A percentile compares a stretch with the other conserved stretches of the same genome.
These are phyloP conservation scores for Pogonocherus hispidulus DNA, from an alignment of 2,888 invertebrate genomes.

Conservation along the genomic window DNA sequence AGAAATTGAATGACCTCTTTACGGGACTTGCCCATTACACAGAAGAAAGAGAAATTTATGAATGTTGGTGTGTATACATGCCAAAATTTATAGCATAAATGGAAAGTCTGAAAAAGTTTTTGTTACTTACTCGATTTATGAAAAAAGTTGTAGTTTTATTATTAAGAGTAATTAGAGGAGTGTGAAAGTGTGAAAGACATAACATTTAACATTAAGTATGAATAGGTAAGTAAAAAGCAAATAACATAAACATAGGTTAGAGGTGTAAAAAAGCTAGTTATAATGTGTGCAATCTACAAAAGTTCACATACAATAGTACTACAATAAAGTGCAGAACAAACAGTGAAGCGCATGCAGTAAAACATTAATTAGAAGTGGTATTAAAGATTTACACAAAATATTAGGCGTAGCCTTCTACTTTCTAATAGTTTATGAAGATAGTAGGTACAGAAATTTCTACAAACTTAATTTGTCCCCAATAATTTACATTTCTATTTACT, in stretches of 20 bases:
- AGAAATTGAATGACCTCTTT: not conserved
- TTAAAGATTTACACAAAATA: constrained; percentile 33
- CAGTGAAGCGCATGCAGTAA: constrained; percentile 33
- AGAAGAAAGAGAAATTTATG: not conserved
- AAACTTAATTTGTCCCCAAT: constrained; percentile 23
- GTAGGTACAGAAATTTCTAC: constrained; percentile 15
- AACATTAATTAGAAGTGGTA: constrained; percentile 16
- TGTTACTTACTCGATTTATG: constrained; percentile 5
- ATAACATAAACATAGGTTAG: constrained; percentile 11
- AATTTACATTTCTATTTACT: constrained; percentile 23
- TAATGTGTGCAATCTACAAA: not conserved
- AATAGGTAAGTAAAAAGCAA: not conserved
- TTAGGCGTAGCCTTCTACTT: constrained; percentile 42
- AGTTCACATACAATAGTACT: not conserved
- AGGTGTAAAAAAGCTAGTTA: not conserved
- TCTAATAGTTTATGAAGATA: constrained; percentile 35
- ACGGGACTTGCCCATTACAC: not conserved
- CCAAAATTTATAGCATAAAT: constrained; percentile 11
- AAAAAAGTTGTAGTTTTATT: constrained; percentile 1
- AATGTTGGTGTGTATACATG: constrained; percentile 22
- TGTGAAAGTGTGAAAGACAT: constrained; percentile 17
- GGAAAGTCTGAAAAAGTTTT: constrained; percentile 2
- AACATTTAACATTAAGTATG: not conserved
- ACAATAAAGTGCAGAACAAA: constrained; percentile 31
- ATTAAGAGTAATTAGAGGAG: not conserved